A percentile compares a stretch with the other conserved stretches of the same genome.
phyloP scores from a whole-genome alignment of 1,140 invertebrate genomes.

The Rhyacophila brunnea region DNA sequence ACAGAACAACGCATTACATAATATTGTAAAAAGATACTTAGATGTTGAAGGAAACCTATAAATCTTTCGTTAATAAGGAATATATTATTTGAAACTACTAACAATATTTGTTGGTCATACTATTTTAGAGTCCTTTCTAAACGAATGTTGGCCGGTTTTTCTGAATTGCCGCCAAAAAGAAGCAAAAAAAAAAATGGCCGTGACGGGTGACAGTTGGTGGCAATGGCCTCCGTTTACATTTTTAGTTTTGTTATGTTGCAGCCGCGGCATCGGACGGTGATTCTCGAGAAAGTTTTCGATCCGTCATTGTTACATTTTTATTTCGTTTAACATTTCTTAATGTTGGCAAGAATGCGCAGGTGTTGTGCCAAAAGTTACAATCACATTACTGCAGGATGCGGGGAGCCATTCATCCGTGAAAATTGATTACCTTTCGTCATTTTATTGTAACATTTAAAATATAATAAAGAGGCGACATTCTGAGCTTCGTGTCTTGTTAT shows the following conservation, averaged over 20 bases:
- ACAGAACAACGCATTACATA: no score
- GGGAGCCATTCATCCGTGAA: neutral
- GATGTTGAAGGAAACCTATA: no score
- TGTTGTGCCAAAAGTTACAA: neutral
- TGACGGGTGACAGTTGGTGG: constrained; percentile 18
- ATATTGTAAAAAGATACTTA: no score
- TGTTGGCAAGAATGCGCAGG: constrained; percentile 1
- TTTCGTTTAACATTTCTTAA: constrained; percentile 17
- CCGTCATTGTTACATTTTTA: constrained; percentile 14
- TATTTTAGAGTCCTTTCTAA: constrained; percentile 16
- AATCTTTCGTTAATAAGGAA: no score
- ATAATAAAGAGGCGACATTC: no score
- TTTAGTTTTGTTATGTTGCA: constrained; percentile 11
- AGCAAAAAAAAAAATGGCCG: constrained; percentile 12
- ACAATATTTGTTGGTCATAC: constrained; percentile 7
- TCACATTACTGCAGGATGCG: constrained; percentile 3
- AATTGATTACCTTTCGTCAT: constrained; percentile 4
- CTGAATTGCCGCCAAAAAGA: constrained; percentile 18
- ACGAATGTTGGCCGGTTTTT: constrained; percentile 10
- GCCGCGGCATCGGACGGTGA: neutral
- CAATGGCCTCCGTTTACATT: constrained; percentile 16
- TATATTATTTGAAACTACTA: no score
- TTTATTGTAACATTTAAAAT: neutral
- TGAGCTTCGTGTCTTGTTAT: no score
- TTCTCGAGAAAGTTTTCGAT: constrained; percentile 14